Conservation (phyloP, 2,888 invertebrate genomes). For the Andrena bicolor region DNA sequence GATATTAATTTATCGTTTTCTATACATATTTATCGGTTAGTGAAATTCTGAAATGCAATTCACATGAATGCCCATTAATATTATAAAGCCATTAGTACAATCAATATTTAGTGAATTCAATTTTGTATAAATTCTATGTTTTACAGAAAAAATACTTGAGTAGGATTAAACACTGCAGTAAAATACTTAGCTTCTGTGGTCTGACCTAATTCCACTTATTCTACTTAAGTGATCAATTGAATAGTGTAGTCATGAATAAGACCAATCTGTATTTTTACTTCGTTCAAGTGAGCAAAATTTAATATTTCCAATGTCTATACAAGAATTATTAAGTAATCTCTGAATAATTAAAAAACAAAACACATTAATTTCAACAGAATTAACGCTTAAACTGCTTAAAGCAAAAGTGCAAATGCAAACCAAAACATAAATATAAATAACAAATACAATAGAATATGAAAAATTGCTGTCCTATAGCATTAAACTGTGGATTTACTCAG, state of each 20-base stretch:
- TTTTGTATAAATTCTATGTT: no score
- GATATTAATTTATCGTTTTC: conserved; percentile 37
- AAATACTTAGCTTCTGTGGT: no score
- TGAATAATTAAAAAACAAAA: no score
- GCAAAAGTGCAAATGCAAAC: no score
- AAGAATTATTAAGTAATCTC: neutral
- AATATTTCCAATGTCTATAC: neutral
- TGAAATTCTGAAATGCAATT: conserved; percentile 16
- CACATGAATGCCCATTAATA: neutral
- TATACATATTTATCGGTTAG: conserved; percentile 1
- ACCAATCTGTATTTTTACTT: no score
- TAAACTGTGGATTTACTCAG: no score
- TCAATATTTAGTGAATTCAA: neutral
- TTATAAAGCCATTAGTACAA: neutral
- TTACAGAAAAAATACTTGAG: conserved; percentile 7
- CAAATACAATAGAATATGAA: no score
- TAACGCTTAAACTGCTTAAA: no score
- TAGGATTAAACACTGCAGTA: no score
- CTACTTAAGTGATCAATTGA: neutral
- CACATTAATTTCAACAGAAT: no score
- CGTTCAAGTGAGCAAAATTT: neutral
- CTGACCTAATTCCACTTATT: neutral
- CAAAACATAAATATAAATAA: no score
- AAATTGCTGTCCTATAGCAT: no score
- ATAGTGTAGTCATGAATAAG: conserved; percentile 1